Percentiles rank a stretch among this genome's conserved stretches.
Evolutionary conservation across 1,140 invertebrate species (phyloP).

Genomic region (Drosophila tani): DNA sequence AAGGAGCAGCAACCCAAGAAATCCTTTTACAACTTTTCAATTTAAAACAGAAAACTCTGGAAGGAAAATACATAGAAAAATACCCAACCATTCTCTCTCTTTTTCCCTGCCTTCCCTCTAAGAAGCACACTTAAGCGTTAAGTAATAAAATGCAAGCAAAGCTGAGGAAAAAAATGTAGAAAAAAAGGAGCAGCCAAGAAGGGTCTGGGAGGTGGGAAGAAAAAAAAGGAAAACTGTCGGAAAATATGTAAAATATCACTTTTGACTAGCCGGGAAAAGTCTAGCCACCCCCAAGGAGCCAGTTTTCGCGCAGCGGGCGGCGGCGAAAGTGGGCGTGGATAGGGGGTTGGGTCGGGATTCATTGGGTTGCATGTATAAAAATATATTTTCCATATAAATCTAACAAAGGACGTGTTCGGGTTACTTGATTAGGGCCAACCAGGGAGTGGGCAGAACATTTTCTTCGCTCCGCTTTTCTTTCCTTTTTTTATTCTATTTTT

Average conservation of each 20-base stretch:
- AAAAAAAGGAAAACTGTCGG: constrained; percentile 29
- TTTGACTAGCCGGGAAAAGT: constrained; percentile 61
- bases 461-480: constrained; percentile 9
- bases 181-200: constrained; percentile 53
- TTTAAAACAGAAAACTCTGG: constrained; percentile 59
- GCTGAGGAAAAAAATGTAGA: constrained; percentile 62
- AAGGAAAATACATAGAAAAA: constrained; percentile 34
- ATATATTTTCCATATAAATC: constrained; percentile 83
- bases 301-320: constrained; percentile 52
- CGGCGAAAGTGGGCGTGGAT: constrained; percentile 9
- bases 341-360: constrained; percentile 29
- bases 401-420: constrained; percentile 82
- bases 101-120: constrained; percentile 6
- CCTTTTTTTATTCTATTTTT: constrained; percentile 1
- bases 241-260: constrained; percentile 83
- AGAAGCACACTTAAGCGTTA: constrained; percentile 77
- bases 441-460: constrained; percentile 57
- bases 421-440: constrained; percentile 76
- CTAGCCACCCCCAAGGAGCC: constrained; percentile 65
- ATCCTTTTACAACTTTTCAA: constrained; percentile 77
- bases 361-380: constrained; percentile 73
- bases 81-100: constrained; percentile 8
- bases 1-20: constrained; percentile 36
- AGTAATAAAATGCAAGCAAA: constrained; percentile 82
- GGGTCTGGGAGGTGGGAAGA: constrained; percentile 27